Evolutionary conservation across 2,797 vertebrate species (phyloP), one percentile per base, ranked within the genome.

Genomic region (Sebastes kiyomatsui): DNA sequence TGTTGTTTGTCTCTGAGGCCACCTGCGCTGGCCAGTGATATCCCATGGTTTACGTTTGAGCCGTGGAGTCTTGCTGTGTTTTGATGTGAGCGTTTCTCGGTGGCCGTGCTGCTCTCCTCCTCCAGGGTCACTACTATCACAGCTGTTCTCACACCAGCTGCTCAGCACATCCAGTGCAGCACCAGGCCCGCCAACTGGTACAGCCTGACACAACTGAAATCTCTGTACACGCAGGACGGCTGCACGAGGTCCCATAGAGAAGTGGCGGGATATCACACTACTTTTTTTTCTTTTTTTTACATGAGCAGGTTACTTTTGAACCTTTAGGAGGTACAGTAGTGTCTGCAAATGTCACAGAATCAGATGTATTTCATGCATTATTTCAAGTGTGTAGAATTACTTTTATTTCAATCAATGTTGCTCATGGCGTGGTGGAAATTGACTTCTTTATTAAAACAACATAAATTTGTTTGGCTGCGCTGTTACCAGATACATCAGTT

Each of bases 81-180:
- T 91, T 88, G 82, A 88, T 90, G 77, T 68, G 74, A 72, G 72
- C 38, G 46, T 77, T 76, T 87, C 85, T 88, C 75, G 18, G 72
- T 73, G 79, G 81, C 77, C 58, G 1, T 20, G 85, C 59, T 79
- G 86, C 83, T 85, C 85, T 77, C 30, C 82, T 81, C 81, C 70
- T 83, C 72, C 61, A 72, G 87, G 91, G 89, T 93, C 89, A 90
- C 83, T 74, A 90, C 84, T 74, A 67, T 87, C 82, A 75, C 90
- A 93, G 88, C 88, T 93, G 91, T 89, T 92, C 81, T 72, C 82
- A 84, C 14, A 16, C 80, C 91, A 93, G 91, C 88, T 93, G 88
- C 78, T 80, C 77, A 2, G 28, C 56, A n/a, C 75, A 79, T 87
- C 69, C 68, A 69, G 73, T 77, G 72, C 60, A 67, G 82, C 81